phyloP scores from a whole-genome alignment of 2,113 vertebrate species.

The Melanocharis versteri region DNA sequence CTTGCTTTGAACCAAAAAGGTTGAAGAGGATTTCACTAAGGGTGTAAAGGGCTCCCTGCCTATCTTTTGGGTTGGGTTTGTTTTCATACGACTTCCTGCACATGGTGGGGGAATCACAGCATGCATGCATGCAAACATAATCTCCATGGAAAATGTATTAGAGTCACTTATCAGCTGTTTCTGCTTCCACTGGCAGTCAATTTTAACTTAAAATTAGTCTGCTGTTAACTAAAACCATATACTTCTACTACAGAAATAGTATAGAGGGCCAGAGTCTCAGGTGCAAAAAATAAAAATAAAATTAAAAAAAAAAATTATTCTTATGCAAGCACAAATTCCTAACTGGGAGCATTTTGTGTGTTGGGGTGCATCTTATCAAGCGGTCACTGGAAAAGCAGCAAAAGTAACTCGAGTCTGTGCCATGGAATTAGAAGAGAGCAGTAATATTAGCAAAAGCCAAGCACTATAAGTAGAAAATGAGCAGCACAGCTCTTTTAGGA shows the following conservation, averaged over 20 bases:
- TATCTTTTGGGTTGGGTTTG: not conserved
- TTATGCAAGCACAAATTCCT: not conserved
- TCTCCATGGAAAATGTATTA: not conserved
- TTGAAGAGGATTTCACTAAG: not conserved
- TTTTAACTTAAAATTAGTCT: not conserved
- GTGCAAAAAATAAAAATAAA: not conserved
- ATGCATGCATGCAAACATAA: not conserved
- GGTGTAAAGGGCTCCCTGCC: not conserved
- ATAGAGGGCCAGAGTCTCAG: not conserved
- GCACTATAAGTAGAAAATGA: not conserved
- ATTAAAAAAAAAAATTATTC: not conserved
- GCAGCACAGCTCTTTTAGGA: not conserved
- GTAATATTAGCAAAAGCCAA: not conserved
- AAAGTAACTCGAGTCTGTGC: not conserved
- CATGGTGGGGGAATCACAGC: not conserved
- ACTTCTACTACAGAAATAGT: not conserved
- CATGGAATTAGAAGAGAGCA: not conserved
- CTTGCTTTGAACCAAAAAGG: not conserved
- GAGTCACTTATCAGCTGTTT: not conserved
- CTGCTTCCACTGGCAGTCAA: not conserved
- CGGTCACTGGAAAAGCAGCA: not conserved
- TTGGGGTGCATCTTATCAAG: not conserved
- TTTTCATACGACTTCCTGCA: not conserved
- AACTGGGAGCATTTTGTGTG: not conserved
- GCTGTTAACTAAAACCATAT: not conserved